Base-by-base conservation (phyloP, 2,797 vertebrate genomes). In the Forpus xanthops region DNA sequence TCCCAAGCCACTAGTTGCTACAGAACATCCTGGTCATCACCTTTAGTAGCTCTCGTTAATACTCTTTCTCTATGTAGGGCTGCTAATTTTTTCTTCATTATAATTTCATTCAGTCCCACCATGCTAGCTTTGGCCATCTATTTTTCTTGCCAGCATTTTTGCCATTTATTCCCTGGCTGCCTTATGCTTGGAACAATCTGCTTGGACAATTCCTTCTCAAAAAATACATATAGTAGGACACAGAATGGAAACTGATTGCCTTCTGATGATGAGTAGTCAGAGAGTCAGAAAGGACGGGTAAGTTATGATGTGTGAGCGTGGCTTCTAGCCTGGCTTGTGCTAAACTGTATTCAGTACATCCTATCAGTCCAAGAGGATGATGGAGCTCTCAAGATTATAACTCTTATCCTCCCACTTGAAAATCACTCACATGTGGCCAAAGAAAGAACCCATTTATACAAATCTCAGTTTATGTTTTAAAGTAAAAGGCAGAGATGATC, bases 171-270 rank as follows among this genome's bases (percentile, higher is more conserved):
- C 49, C 53, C 24, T 4, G 13, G 5, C 79, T 83, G 61, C 58
- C 41, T 84, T 85, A 41, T 78, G 50, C 85, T 91, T 87, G 39
- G 73, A 94, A 33, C 56, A 84, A 45, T 88, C 75, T 93, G 56
- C 58, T 87, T 72, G 16, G 67, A 66, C 20, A 15, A 25, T 30
- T 71, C 13, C 45, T 84, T 31, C 30, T 87, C 56, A 20, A 39
- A 90, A 93, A 53, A 79, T 75, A 7, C 20, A 8, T 65, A 50
- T 91, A 35, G 68, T 35, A 71, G 75, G 78, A 87, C 68, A 68
- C 70, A 73, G 76, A 81, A 73, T 66, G 64, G 52, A 62, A 87
- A 52, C 55, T 60, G 25, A 39, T 67, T 53, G 70, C 58, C 35
- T 68, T 77, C 75, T 89, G 75, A n/a, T 80, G 65, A 62, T 58